Conservation (phyloP, 2,888 invertebrate genomes). For the Cancer borealis region DNA sequence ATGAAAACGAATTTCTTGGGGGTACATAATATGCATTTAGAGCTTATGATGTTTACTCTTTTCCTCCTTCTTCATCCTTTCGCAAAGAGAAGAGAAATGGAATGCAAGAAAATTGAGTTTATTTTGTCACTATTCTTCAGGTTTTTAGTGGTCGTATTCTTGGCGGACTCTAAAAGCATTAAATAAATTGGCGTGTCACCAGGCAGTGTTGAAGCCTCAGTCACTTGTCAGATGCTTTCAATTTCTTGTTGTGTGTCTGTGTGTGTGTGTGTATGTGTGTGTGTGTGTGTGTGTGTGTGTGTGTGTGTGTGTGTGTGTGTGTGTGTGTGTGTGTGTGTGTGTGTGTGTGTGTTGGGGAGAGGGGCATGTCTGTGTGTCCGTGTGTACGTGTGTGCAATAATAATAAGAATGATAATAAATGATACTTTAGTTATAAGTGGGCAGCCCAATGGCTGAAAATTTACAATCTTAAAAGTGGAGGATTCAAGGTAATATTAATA, state of each 20-base stretch:
- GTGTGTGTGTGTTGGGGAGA: background rate
- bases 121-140: background rate
- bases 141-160: background rate
- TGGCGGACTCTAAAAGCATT: background rate
- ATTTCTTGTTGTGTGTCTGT: background rate
- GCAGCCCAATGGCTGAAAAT: too few species aligned
- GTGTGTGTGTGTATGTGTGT: slow-evolving; percentile 24
- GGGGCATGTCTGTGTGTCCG: background rate
- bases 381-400: background rate
- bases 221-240: background rate
- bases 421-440: too few species aligned
- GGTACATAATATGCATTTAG: background rate
- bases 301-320: background rate
- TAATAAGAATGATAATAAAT: background rate
- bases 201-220: background rate
- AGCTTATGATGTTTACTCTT: background rate
- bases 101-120: background rate
- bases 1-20: background rate
- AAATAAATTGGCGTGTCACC: background rate
- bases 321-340: slow-evolving; percentile 25
- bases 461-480: too few species aligned
- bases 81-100: background rate
- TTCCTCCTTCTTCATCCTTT: background rate
- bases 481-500: too few species aligned
- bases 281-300: slow-evolving; percentile 28